Evolutionary conservation across 2,888 invertebrate species (phyloP).

Genomic region (Eupithecia exiguata): DNA sequence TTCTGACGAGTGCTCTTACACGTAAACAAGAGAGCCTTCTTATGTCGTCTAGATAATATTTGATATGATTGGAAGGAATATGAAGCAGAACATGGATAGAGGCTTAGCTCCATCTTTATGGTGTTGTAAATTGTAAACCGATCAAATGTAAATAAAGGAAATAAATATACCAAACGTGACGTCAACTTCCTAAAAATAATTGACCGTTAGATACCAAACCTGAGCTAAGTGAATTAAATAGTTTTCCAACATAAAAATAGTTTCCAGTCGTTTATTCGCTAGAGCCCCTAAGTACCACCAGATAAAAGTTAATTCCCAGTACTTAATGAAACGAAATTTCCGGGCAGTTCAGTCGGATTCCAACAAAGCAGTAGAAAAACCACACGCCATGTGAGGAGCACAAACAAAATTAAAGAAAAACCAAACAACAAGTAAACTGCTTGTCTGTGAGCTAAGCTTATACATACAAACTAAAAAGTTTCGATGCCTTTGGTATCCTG

Average conservation of each 20-base stretch:
- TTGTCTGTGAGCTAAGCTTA: constrained; percentile 49
- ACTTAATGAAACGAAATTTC: constrained; percentile 47
- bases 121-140: too few relatives aligned
- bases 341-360: constrained; percentile 42
- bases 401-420: constrained; percentile 62
- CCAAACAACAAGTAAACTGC: constrained; percentile 55
- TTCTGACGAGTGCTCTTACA: neutral
- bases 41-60: constrained; percentile 1
- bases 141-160: neutral
- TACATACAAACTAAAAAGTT: constrained; percentile 49
- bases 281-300: constrained; percentile 32
- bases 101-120: neutral
- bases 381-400: constrained; percentile 51
- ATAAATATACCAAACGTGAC: neutral
- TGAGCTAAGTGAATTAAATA: neutral
- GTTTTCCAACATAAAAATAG: constrained; percentile 4
- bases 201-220: neutral
- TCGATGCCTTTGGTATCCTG: constrained; percentile 37
- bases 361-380: constrained; percentile 47
- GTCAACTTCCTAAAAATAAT: neutral
- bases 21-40: neutral
- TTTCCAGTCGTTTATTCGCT: constrained; percentile 35
- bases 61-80: neutral
- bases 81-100: too few relatives aligned
- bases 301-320: constrained; percentile 47